A percentile compares a stretch with the other conserved stretches of the same genome.
Conservation (phyloP, 1,140 invertebrate species). For the Papilio aristodemus region DNA sequence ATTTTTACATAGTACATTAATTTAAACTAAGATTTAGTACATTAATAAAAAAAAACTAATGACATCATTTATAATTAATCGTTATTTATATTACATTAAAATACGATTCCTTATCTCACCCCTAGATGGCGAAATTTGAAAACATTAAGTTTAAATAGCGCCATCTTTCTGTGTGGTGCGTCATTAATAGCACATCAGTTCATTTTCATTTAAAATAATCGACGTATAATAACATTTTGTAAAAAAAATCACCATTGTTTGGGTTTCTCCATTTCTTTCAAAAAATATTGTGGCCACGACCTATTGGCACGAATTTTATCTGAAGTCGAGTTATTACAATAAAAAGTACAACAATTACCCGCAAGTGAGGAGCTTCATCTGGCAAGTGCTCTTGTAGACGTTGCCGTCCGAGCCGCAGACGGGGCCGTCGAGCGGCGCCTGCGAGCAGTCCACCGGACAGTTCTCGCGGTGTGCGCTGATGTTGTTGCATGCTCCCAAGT, state of each 20-base stretch:
- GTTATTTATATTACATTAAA: not conserved
- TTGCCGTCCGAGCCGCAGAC: constrained; percentile 96
- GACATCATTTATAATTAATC: not conserved
- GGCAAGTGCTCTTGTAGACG: constrained; percentile 95
- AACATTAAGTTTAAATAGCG: constrained; percentile 29
- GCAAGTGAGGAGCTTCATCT: constrained; percentile 94
- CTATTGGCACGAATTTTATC: too few species aligned
- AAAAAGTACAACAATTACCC: constrained; percentile 82
- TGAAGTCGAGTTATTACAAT: too few species aligned
- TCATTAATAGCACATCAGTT: too few species aligned
- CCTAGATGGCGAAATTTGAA: not conserved
- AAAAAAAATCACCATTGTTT: too few species aligned
- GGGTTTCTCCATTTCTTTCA: too few species aligned
- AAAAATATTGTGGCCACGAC: too few species aligned
- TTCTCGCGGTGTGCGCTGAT: constrained; percentile 92
- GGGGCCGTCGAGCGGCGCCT: constrained; percentile 90
- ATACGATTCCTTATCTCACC: too few species aligned
- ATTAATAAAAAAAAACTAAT: not conserved
- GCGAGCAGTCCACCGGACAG: constrained; percentile 92
- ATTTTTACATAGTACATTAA: not conserved
- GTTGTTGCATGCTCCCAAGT: constrained; percentile 92
- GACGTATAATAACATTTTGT: too few species aligned
- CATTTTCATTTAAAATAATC: too few species aligned
- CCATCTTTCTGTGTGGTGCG: too few species aligned
- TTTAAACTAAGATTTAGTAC: too few species aligned